A percentile compares a stretch with the other conserved stretches of the same genome.
Conservation (phyloP, 2,113 vertebrate species). For the Bos indicus region DNA sequence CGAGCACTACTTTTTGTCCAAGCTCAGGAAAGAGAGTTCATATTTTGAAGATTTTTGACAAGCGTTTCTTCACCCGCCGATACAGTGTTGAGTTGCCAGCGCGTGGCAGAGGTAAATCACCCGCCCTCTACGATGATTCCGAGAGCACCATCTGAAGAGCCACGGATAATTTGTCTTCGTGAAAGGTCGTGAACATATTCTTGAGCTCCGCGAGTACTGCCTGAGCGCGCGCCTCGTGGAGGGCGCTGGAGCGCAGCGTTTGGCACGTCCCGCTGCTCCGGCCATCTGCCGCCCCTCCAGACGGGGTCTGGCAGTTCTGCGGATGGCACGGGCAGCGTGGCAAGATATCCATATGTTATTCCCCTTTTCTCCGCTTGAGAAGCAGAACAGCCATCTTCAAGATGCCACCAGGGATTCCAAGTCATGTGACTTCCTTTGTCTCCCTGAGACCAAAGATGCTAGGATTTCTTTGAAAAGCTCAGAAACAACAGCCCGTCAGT, state of each 20-base stretch:
- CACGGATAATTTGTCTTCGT: constrained; percentile 54
- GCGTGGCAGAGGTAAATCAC: constrained; percentile 30
- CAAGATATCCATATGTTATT: constrained; percentile 55
- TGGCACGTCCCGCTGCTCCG: constrained; percentile 41
- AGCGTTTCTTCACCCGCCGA: background rate
- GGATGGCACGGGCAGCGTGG: constrained; percentile 34
- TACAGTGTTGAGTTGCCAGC: background rate
- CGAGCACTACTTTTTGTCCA: background rate
- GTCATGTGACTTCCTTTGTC: background rate
- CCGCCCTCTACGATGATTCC: background rate
- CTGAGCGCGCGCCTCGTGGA: constrained; percentile 1
- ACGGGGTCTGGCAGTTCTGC: constrained; percentile 43
- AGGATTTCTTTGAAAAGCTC: background rate
- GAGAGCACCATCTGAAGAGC: constrained; percentile 49
- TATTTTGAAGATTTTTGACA: background rate
- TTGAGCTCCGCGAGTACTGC: background rate
- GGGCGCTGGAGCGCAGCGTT: constrained; percentile 36
- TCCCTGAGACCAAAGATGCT: background rate
- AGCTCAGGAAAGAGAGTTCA: background rate
- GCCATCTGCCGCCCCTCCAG: constrained; percentile 61
- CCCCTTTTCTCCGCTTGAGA: constrained; percentile 19
- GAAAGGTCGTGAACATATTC: constrained; percentile 49
- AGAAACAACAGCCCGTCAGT: background rate
- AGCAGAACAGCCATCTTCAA: constrained; percentile 31
- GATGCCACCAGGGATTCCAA: background rate